phyloP scores from a whole-genome alignment of 2,797 vertebrate genomes.

The Scolopax rusticola region DNA sequence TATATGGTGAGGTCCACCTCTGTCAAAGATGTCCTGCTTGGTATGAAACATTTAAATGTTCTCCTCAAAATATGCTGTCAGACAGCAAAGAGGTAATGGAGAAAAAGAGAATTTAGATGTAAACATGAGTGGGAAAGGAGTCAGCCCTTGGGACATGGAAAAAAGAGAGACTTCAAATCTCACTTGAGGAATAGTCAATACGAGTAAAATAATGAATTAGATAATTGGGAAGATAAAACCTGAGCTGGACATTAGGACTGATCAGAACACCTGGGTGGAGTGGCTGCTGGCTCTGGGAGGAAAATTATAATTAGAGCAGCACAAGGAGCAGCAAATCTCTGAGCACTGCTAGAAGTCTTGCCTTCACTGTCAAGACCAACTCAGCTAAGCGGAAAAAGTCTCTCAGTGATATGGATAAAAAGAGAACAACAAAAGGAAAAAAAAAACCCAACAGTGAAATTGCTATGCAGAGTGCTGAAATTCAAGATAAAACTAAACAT shows the following conservation, averaged over 20 bases:
- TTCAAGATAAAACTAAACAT: not conserved
- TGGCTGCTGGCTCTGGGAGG: not conserved
- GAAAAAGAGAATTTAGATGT: not conserved
- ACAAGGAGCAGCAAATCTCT: not conserved
- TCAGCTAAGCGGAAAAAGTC: not conserved
- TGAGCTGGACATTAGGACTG: not conserved
- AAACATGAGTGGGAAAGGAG: not conserved
- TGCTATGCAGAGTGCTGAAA: not conserved
- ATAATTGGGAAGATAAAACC: not conserved
- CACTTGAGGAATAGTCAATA: not conserved
- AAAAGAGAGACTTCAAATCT: not conserved
- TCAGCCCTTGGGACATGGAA: not conserved
- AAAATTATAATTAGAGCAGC: not conserved
- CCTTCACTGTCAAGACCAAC: not conserved
- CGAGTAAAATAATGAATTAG: not conserved
- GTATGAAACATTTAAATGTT: not conserved
- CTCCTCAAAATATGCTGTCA: not conserved
- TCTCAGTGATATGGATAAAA: not conserved
- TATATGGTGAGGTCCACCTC: not conserved
- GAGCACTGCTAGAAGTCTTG: not conserved
- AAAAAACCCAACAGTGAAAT: not conserved
- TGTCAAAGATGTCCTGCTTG: not conserved
- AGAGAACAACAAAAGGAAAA: not conserved
- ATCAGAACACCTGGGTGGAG: not conserved
- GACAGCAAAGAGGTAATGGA: not conserved